These are phyloP conservation scores for Pedetes capensis DNA, from an alignment of 2,113 vertebrate genomes.

Conservation along the genomic window DNA sequence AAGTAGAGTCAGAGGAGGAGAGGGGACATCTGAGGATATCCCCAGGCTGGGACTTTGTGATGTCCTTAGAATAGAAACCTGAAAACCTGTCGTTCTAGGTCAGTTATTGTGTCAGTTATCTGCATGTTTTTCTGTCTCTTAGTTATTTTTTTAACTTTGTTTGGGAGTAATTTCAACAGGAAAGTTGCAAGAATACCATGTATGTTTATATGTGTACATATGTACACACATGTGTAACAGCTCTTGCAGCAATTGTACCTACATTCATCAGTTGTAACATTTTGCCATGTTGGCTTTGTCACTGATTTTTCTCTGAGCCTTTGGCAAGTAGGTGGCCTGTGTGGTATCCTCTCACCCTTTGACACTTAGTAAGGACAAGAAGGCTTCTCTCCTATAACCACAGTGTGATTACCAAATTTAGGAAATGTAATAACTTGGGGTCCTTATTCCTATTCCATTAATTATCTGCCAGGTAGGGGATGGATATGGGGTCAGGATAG, in stretches of 20 bases:
- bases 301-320: background rate
- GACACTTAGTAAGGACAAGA: background rate
- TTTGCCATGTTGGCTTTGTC: background rate
- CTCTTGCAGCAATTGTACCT: background rate
- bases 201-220: background rate
- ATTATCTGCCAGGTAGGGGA: background rate
- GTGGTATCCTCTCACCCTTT: background rate
- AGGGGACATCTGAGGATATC: background rate
- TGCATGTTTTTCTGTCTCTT: background rate
- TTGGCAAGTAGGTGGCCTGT: background rate
- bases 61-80: background rate
- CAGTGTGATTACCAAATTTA: background rate
- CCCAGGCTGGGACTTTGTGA: fast-evolving
- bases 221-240: background rate
- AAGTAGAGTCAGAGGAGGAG: background rate
- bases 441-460: fast-evolving
- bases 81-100: background rate
- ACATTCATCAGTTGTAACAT: background rate
- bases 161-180: conserved; percentile 40
- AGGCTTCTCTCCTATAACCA: background rate
- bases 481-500: background rate
- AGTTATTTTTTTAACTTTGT: background rate
- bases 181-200: background rate
- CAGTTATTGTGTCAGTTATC: background rate
- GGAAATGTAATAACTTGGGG: background rate